Evolutionary conservation across 2,797 vertebrate species (phyloP).

Genomic region (Anabacerthia variegaticeps): DNA sequence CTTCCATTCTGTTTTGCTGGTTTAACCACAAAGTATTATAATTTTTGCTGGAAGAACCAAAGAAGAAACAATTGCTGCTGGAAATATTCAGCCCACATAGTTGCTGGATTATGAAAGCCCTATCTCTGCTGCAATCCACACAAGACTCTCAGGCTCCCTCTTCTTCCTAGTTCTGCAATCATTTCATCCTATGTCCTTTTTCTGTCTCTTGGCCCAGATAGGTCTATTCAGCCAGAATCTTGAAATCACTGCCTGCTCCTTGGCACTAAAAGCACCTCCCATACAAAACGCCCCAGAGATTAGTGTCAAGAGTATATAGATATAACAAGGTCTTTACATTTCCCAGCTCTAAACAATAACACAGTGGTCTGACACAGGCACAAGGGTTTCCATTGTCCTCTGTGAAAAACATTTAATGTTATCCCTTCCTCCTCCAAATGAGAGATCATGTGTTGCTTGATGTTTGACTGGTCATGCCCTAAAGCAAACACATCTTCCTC

Average conservation of each 20-base stretch:
- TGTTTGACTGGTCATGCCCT: not conserved
- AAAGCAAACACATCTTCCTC: slow-evolving; percentile 40
- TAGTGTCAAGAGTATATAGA: not conserved
- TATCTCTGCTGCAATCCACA: not conserved
- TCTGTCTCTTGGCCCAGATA: not conserved
- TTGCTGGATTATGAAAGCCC: not conserved
- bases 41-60: not conserved
- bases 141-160: not conserved
- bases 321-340: not conserved
- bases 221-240: not conserved
- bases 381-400: not conserved
- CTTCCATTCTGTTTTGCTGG: not conserved
- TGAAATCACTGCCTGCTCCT: not conserved
- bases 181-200: not conserved
- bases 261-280: not conserved
- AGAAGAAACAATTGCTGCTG: not conserved
- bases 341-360: not conserved
- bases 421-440: not conserved
- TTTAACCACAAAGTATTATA: not conserved
- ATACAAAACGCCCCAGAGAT: not conserved
- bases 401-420: not conserved
- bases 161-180: not conserved
- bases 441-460: not conserved
- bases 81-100: not conserved
- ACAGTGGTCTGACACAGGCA: not conserved